Conservation (phyloP, 2,888 invertebrate species). For the Hydraecia micacea region DNA sequence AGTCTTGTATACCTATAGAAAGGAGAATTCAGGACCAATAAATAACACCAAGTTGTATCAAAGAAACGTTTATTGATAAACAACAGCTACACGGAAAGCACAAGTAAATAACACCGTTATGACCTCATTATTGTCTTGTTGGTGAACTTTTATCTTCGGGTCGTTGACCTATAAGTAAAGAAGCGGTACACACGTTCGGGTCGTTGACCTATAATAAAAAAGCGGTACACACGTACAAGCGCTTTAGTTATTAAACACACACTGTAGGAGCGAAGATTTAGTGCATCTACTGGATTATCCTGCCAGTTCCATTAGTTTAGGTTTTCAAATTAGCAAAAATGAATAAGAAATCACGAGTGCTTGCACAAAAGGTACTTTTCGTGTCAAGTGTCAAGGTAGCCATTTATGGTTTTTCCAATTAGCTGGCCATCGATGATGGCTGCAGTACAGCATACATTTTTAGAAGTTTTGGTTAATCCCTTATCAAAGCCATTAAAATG, state of each 20-base stretch:
- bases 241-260: slow-evolving; percentile 36
- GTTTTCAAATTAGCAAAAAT: neutral
- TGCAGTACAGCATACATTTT: neutral
- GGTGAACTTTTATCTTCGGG: slow-evolving; percentile 45
- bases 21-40: slow-evolving; percentile 17
- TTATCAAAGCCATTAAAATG: neutral
- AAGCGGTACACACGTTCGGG: slow-evolving; percentile 40
- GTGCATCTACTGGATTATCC: neutral
- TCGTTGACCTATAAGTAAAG: slow-evolving; percentile 41
- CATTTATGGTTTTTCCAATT: neutral
- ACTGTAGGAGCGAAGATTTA: slow-evolving; percentile 3
- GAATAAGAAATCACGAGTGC: slow-evolving; percentile 7
- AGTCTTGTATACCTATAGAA: neutral
- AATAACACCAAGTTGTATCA: slow-evolving; percentile 31
- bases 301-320: neutral
- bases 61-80: slow-evolving; percentile 48
- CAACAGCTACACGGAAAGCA: slow-evolving; percentile 33
- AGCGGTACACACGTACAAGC: slow-evolving; percentile 33
- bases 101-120: slow-evolving; percentile 34
- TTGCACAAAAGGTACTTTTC: neutral
- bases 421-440: neutral
- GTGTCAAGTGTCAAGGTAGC: neutral
- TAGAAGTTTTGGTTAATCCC: neutral
- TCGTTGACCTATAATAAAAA: slow-evolving; percentile 49
- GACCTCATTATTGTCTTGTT: slow-evolving; percentile 30